phyloP scores from a whole-genome alignment of 2,888 invertebrate genomes.

The Cremastobaeus sp. region DNA sequence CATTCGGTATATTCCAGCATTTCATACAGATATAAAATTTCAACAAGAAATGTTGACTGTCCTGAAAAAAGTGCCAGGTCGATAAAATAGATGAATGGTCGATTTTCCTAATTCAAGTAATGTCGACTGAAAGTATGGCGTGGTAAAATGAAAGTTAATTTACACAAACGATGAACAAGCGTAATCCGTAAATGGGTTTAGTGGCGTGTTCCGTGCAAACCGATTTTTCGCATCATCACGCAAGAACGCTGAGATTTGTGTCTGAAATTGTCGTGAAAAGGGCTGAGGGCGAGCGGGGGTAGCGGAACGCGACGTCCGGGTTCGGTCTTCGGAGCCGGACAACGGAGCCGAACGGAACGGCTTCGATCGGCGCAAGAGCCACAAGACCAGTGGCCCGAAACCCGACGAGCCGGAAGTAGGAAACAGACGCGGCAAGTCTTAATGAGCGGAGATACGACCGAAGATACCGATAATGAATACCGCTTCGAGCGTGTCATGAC shows the following conservation, averaged over 20 bases:
- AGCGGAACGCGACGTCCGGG: slow-evolving; percentile 2
- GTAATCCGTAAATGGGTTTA: slow-evolving; percentile 13
- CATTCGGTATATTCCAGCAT: no score
- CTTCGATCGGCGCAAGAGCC: slow-evolving; percentile 58
- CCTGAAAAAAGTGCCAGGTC: no score
- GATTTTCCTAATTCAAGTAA: no score
- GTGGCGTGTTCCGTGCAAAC: slow-evolving; percentile 12
- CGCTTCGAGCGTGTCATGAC: slow-evolving; percentile 37
- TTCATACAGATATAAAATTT: no score
- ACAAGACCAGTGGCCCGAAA: slow-evolving; percentile 71
- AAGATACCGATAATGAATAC: slow-evolving; percentile 43
- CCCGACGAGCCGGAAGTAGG: slow-evolving; percentile 58
- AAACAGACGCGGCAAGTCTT: slow-evolving; percentile 46
- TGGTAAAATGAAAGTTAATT: no score
- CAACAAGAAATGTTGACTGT: no score
- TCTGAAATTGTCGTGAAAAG: slow-evolving; percentile 1
- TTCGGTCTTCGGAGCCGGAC: no score
- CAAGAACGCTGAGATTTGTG: slow-evolving; percentile 3
- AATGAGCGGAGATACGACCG: slow-evolving; percentile 45
- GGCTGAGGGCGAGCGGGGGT: neutral
- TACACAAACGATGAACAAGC: slow-evolving; percentile 10
- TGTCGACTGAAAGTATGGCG: no score
- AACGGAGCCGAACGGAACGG: slow-evolving; percentile 32
- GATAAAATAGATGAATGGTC: no score
- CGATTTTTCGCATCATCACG: slow-evolving; percentile 41